Conservation (phyloP, 2,113 vertebrate genomes). For the Sterrhoptilus dennistouni region DNA sequence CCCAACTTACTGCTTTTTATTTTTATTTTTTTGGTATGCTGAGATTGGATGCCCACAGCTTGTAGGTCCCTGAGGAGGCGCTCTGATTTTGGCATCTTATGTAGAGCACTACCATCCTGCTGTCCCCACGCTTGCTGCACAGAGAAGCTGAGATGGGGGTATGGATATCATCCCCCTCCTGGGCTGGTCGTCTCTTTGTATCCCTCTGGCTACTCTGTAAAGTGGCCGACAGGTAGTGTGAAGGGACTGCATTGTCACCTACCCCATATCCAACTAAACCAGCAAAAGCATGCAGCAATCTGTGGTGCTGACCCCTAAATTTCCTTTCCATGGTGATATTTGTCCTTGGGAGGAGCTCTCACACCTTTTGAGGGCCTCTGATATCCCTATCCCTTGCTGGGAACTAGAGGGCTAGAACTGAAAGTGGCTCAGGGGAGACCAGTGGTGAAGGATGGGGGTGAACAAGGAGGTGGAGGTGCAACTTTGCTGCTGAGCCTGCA, state of each 20-base stretch:
- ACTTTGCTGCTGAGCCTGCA: background rate
- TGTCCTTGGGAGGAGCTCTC: background rate
- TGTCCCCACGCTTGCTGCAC: background rate
- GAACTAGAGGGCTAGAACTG: background rate
- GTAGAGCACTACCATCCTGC: background rate
- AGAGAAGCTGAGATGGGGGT: background rate
- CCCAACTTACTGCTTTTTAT: background rate
- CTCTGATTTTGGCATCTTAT: constrained; percentile 24
- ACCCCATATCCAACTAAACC: background rate
- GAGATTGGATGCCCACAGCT: constrained; percentile 29
- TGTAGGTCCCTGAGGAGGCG: constrained; percentile 10
- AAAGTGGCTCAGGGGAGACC: background rate
- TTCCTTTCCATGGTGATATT: background rate
- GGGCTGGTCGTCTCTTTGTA: background rate
- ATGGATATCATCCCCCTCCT: background rate
- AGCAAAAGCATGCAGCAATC: background rate
- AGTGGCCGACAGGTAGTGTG: background rate
- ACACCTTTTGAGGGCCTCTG: background rate
- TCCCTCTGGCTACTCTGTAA: background rate
- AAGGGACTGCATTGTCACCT: background rate
- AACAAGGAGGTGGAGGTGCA: background rate
- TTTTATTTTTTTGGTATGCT: background rate
- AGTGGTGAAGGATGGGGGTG: accelerated
- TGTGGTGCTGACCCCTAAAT: background rate
- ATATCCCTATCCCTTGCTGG: background rate